Evolutionary conservation across 1,140 invertebrate species (phyloP).

Genomic region (Heliconius hewitsoni): DNA sequence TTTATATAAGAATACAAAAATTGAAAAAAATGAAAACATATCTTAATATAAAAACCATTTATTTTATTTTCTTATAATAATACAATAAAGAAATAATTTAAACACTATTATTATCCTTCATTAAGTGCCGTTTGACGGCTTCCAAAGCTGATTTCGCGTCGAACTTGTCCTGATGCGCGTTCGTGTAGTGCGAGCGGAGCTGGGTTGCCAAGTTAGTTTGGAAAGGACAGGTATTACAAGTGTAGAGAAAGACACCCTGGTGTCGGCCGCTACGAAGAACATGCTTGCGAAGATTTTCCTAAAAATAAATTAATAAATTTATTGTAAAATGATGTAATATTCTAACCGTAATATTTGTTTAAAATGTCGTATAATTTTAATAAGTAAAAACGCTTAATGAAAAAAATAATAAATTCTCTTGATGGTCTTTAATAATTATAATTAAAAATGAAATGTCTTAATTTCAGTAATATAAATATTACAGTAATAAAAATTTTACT

Average conservation of each 20-base stretch:
- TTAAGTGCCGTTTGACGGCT: slow-evolving; percentile 48
- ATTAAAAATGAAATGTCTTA: neutral
- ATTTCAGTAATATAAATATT: neutral
- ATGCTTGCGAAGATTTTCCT: slow-evolving; percentile 94
- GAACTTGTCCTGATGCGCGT: slow-evolving; percentile 76
- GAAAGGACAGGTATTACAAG: slow-evolving; percentile 83
- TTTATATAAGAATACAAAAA: too few relatives aligned
- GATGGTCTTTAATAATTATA: too few relatives aligned
- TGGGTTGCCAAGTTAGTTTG: slow-evolving; percentile 85
- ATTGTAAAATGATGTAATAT: neutral
- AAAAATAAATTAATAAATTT: slow-evolving; percentile 47
- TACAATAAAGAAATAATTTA: neutral
- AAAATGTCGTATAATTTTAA: too few relatives aligned
- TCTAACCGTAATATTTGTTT: too few relatives aligned
- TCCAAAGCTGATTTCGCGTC: slow-evolving; percentile 28
- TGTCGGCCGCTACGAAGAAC: slow-evolving; percentile 90
- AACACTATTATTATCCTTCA: slow-evolving; percentile 36
- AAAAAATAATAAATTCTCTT: too few relatives aligned
- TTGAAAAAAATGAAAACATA: neutral
- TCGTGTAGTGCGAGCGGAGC: slow-evolving; percentile 85
- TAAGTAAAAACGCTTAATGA: too few relatives aligned
- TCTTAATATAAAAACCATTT: neutral
- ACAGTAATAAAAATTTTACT: neutral
- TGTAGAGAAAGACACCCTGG: slow-evolving; percentile 88
- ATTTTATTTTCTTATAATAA: neutral